Evolutionary conservation across 2,113 vertebrate genomes (phyloP), one percentile per base, ranked within the genome.

Genomic region (Pterocles gutturalis): DNA sequence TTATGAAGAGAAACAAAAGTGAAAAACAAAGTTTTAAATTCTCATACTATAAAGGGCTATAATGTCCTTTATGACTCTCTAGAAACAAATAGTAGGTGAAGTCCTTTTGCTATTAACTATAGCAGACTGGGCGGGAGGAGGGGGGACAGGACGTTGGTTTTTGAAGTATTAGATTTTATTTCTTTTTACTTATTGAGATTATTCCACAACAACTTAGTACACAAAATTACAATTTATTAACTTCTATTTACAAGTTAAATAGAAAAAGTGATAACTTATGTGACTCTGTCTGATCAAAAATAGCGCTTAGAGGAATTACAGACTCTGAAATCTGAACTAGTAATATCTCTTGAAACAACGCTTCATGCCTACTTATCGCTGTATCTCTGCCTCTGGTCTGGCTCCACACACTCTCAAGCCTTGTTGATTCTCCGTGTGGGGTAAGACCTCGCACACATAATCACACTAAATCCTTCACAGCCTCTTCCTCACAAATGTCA

Each of bases 191-290:
- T 83, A 38, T 21, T 58, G 28, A 75, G 51, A 31, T 90, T 69
- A 75, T 81, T 89, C 88, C 51, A 89, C 58, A 87, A 41, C n/a
- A 76, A 73, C 41, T 21, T 66, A 83, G 90, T n/a, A 95, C 26
- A 94, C 64, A 89, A 83, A 93, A 41, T 6, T 55, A 77, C 25
- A 90, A 83, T 61, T 92, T 91, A 78, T 57, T 94, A 57, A 89
- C 90, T 96, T 45, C 38, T 72, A 29, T 36, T n/a, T 67, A n/a
- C 14, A 64, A 89, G 41, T 45, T 71, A 84, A 84, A 87, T 14
- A 93, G 77, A 82, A 91, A 71, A 65, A 15, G 17, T 87, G 45
- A 57, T 41, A 67, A 81, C 26, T 78, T 78, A 28, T 10, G 45
- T 77, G 65, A 85, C 33, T 77, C 5, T 90, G 38, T 51, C 67